Evolutionary conservation across 2,888 invertebrate species (phyloP).

Genomic region (Diabrotica balteata): DNA sequence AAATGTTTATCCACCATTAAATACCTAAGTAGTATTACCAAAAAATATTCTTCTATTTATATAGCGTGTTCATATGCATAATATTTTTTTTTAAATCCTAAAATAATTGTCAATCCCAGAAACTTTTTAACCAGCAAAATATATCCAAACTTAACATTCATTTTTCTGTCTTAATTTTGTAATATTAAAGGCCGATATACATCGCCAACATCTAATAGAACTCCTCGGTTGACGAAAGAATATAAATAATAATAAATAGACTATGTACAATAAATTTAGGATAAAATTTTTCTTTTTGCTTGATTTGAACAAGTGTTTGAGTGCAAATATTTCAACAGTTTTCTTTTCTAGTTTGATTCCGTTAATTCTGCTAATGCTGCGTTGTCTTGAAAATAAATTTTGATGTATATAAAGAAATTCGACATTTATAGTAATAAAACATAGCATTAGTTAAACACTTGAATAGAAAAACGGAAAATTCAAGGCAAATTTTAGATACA

Average conservation of each 20-base stretch:
- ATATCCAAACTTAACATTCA: not conserved
- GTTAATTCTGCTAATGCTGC: not conserved
- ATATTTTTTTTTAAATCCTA: not conserved
- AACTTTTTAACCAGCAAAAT: not conserved
- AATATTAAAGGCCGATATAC: slow-evolving; percentile 12
- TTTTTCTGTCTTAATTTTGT: slow-evolving; percentile 1
- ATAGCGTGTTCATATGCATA: not conserved
- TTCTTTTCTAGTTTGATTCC: slow-evolving; percentile 12
- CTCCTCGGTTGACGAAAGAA: slow-evolving; percentile 7
- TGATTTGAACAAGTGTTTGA: slow-evolving; percentile 42
- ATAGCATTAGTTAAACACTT: too few species aligned
- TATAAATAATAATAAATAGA: slow-evolving; percentile 10
- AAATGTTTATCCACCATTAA: too few species aligned
- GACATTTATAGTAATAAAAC: too few species aligned
- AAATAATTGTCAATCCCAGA: not conserved
- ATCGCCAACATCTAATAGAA: slow-evolving; percentile 19
- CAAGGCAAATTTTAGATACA: too few species aligned
- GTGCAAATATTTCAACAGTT: slow-evolving; percentile 38
- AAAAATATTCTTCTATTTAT: too few species aligned
- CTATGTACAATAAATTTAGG: slow-evolving; percentile 41
- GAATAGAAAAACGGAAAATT: too few species aligned
- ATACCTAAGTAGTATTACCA: too few species aligned
- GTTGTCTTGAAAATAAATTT: slow-evolving; percentile 18
- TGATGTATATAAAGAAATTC: slow-evolving; percentile 2
- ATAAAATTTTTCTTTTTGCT: slow-evolving; percentile 38